Evolutionary conservation across 2,113 vertebrate species (phyloP).

Genomic region (Misgurnus mizolepis): DNA sequence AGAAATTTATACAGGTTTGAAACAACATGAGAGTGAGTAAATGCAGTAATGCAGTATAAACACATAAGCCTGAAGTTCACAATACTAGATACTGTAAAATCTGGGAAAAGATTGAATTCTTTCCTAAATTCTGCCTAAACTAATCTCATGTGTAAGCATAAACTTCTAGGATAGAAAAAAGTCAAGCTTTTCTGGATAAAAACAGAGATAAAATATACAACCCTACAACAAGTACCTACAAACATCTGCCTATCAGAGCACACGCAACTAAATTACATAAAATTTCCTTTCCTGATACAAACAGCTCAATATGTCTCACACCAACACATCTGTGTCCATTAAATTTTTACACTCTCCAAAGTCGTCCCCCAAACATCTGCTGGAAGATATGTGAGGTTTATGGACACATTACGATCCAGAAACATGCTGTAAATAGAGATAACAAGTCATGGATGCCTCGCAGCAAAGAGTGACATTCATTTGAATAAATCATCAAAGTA

Average conservation of each 20-base stretch:
- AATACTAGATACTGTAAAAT: no score
- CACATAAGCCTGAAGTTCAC: no score
- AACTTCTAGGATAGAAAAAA: no score
- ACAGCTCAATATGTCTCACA: constrained; percentile 29
- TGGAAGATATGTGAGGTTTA: constrained; percentile 33
- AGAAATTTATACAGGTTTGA: no score
- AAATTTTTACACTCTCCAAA: constrained; percentile 31
- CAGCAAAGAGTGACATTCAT: neutral
- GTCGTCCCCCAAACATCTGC: constrained; percentile 23
- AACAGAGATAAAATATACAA: neutral
- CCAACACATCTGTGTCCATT: constrained; percentile 35
- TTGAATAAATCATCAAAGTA: constrained; percentile 4
- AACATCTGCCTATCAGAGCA: constrained; percentile 17
- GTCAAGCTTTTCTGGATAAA: no score
- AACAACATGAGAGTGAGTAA: no score
- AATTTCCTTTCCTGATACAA: constrained; percentile 10
- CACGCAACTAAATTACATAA: constrained; percentile 19
- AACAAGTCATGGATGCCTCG: neutral
- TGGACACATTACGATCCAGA: constrained; percentile 15
- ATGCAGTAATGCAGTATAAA: no score
- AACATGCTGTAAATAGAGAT: constrained; percentile 28
- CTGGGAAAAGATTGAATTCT: no score
- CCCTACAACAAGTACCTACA: neutral
- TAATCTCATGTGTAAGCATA: no score
- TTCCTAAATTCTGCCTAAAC: no score